These are phyloP conservation scores for Ernsta delagoae DNA, from an alignment of 2,888 invertebrate genomes.

Conservation along the genomic window DNA sequence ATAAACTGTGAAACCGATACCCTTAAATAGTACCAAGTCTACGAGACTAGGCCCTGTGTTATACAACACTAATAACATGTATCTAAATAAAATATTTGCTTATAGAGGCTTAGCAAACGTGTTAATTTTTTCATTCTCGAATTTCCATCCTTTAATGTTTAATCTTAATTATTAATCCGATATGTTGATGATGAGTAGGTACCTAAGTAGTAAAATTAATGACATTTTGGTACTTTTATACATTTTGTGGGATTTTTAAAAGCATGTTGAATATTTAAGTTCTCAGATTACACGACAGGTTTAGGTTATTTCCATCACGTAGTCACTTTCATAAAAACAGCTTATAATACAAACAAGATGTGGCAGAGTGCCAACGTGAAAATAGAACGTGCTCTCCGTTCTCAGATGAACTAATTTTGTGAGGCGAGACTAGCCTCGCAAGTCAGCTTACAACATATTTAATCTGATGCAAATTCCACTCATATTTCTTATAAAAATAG, in stretches of 20 bases:
- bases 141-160: no score
- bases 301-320: conserved; percentile 83
- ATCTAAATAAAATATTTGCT: conserved; percentile 36
- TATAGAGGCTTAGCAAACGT: conserved; percentile 42
- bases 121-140: conserved; percentile 5
- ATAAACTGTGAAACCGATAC: conserved; percentile 52
- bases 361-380: conserved; percentile 78
- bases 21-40: conserved; percentile 53
- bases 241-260: conserved; percentile 2
- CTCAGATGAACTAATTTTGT: conserved; percentile 82
- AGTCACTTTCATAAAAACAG: conserved; percentile 85
- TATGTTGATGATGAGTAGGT: no score
- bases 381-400: conserved; percentile 79
- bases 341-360: conserved; percentile 84
- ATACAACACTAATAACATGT: conserved; percentile 41
- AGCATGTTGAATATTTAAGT: conserved; percentile 24
- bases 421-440: conserved; percentile 57
- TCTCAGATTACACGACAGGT: conserved; percentile 82
- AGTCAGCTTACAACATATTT: conserved; percentile 62
- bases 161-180: no score
- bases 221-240: background rate
- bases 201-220: no score
- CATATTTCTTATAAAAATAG: conserved; percentile 44
- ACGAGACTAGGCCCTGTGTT: conserved; percentile 52
- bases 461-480: conserved; percentile 57